A percentile compares a stretch with the other conserved stretches of the same genome.
Conservation (phyloP, 2,888 invertebrate genomes). For the Microctonus aethiopoides region DNA sequence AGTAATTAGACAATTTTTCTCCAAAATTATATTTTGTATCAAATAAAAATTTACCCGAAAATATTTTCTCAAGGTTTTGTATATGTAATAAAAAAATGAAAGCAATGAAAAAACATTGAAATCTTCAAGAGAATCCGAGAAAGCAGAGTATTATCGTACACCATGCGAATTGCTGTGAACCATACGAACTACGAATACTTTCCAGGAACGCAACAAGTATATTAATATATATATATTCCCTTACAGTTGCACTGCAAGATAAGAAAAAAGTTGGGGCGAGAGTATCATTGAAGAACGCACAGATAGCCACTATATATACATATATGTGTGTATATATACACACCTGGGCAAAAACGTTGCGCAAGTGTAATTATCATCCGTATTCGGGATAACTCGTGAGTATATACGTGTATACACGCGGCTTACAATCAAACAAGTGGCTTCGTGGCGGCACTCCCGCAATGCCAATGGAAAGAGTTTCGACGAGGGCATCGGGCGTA, state of each 20-base stretch:
- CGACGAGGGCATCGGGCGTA: slow-evolving; percentile 18
- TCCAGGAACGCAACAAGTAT: slow-evolving; percentile 6
- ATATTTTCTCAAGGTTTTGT: slow-evolving; percentile 22
- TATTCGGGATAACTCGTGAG: slow-evolving; percentile 31
- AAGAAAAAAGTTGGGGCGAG: neutral
- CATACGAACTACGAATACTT: slow-evolving; percentile 19
- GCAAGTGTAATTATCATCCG: slow-evolving; percentile 55
- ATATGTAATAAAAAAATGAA: neutral
- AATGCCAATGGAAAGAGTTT: slow-evolving; percentile 24
- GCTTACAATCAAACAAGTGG: slow-evolving; percentile 44
- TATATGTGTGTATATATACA: slow-evolving; percentile 32
- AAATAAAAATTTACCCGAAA: neutral
- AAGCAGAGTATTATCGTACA: neutral
- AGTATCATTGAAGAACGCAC: slow-evolving; percentile 32
- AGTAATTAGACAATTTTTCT: neutral
- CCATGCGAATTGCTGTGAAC: slow-evolving; percentile 11
- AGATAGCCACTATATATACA: neutral
- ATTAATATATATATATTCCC: neutral
- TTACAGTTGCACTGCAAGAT: neutral
- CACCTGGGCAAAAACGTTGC: slow-evolving; percentile 51
- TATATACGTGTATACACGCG: too few species aligned
- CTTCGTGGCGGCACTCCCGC: slow-evolving; percentile 22
- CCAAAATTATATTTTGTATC: neutral
- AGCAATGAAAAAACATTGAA: slow-evolving; percentile 5
- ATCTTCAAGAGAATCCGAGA: slow-evolving; percentile 24